Evolutionary conservation across 2,888 invertebrate species (phyloP).

Genomic region (Cryptus armator): DNA sequence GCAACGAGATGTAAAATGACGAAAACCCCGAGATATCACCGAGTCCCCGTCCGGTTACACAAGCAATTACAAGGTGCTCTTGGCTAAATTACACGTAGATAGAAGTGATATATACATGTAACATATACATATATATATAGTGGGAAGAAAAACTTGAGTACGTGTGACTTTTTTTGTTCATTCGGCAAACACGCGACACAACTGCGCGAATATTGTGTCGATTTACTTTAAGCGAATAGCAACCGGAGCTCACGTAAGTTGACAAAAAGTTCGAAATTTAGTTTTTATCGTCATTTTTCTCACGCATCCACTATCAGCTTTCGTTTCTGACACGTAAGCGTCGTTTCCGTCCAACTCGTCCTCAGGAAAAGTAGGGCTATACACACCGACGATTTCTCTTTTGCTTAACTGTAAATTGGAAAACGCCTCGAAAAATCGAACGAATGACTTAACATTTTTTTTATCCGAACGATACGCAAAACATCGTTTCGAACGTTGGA

Average conservation of each 20-base stretch:
- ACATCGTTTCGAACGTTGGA: neutral
- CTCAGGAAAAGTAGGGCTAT: conserved; percentile 45
- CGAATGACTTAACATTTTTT: conserved; percentile 42
- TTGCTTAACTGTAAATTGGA: conserved; percentile 50
- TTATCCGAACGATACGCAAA: neutral
- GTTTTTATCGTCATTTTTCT: neutral
- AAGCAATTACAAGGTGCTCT: conserved; percentile 56
- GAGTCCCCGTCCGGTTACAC: conserved; percentile 6
- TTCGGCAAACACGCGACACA: conserved; percentile 39
- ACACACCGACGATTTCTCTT: conserved; percentile 53
- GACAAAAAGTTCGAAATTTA: neutral
- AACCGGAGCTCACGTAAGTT: conserved; percentile 24
- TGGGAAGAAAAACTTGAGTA: conserved; percentile 57
- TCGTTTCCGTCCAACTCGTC: conserved; percentile 2
- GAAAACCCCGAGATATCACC: neutral
- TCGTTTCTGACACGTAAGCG: conserved; percentile 41
- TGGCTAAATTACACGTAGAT: conserved; percentile 56
- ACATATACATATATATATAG: conserved; percentile 30
- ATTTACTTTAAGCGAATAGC: conserved; percentile 1
- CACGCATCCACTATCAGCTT: neutral
- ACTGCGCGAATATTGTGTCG: conserved; percentile 38
- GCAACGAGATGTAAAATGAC: conserved; percentile 1
- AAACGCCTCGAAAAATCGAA: neutral
- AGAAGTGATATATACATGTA: neutral
- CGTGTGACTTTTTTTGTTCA: conserved; percentile 63